These are phyloP conservation scores for Catocala sponsa DNA, from an alignment of 2,888 invertebrate genomes.

Conservation along the genomic window DNA sequence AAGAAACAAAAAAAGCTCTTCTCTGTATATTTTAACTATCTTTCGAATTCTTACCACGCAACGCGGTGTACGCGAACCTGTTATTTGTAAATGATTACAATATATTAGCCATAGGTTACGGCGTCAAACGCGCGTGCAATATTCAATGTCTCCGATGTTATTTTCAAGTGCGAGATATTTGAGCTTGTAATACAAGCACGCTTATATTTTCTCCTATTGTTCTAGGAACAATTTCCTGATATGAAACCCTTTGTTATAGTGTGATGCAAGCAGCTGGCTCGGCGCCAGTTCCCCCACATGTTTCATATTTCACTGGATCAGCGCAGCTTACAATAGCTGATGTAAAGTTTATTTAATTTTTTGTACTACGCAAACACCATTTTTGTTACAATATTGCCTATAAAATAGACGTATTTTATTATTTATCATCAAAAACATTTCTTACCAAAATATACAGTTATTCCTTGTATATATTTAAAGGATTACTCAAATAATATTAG, in stretches of 20 bases:
- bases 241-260: conserved; percentile 82
- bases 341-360: conserved; percentile 58
- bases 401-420: no score
- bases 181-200: conserved; percentile 62
- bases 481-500: no score
- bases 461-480: no score
- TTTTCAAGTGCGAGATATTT: conserved; percentile 55
- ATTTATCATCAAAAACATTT: no score
- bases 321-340: conserved; percentile 73
- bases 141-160: conserved; percentile 49
- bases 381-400: neutral
- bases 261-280: conserved; percentile 81
- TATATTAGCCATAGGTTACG: conserved; percentile 18
- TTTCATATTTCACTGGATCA: conserved; percentile 85
- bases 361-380: conserved; percentile 34
- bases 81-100: neutral
- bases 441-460: no score
- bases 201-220: conserved; percentile 77
- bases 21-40: no score
- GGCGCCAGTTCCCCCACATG: conserved; percentile 77
- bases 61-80: neutral
- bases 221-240: conserved; percentile 82
- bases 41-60: no score
- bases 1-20: no score
- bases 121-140: conserved; percentile 17